A percentile compares a stretch with the other conserved stretches of the same genome.
These are phyloP conservation scores for Caenorhabditis macrosperma DNA, from an alignment of 2,888 invertebrate species.

Conservation along the genomic window DNA sequence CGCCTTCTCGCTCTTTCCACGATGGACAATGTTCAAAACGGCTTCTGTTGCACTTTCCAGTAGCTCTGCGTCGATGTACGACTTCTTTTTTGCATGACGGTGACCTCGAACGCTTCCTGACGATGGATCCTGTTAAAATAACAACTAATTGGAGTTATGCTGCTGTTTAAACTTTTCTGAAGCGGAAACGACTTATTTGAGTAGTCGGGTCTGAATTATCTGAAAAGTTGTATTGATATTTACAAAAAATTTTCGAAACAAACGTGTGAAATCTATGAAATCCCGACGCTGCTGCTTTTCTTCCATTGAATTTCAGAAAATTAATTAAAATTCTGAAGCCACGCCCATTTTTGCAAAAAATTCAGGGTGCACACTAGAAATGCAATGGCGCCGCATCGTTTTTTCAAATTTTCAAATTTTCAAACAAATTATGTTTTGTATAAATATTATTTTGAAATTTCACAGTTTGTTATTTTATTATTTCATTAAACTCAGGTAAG, in stretches of 20 bases:
- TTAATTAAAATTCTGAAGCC: not conserved
- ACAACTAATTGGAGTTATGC: too few relatives aligned
- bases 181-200: too few relatives aligned
- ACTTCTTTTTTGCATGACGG: not conserved
- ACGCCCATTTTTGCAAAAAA: constrained; percentile 22
- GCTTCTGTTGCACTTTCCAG: constrained; percentile 4
- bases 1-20: not conserved
- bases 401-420: not conserved
- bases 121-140: too few relatives aligned
- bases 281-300: not conserved
- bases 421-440: not conserved
- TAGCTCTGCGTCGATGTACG: not conserved
- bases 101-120: too few relatives aligned
- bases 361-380: not conserved
- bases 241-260: not conserved
- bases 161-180: too few relatives aligned
- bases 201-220: too few relatives aligned
- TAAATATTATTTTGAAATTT: constrained; percentile 4
- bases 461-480: too few relatives aligned
- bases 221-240: too few relatives aligned
- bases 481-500: not conserved
- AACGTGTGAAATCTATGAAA: too few relatives aligned
- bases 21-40: constrained; percentile 16
- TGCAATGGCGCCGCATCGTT: constrained; percentile 18
- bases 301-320: not conserved